These are phyloP conservation scores for Hydra vulgaris DNA, from an alignment of 30 jellyfish, hydroid and myxozoan species.

Conservation along the genomic window DNA sequence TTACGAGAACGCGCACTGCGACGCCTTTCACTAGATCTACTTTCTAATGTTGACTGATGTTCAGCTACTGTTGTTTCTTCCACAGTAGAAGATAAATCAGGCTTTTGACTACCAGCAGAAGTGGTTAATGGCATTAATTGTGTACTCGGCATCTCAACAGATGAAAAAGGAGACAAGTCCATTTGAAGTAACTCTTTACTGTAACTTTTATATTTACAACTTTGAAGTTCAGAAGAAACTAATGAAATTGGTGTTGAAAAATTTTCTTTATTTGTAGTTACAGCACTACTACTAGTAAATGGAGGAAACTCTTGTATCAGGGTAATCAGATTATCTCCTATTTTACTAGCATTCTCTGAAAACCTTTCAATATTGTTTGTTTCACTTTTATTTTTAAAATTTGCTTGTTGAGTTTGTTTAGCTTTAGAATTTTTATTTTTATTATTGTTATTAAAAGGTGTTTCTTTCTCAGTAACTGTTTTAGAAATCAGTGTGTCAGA, in stretches of 20 bases:
- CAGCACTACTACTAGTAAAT: background rate
- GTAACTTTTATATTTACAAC: background rate
- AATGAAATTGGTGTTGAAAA: background rate
- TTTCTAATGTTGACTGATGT: background rate
- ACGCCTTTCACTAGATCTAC: constrained; percentile 15
- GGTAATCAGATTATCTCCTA: background rate
- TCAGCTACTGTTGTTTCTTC: background rate
- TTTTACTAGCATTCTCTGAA: background rate
- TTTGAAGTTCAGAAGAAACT: background rate
- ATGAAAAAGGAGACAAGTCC: background rate
- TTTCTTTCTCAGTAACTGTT: no score
- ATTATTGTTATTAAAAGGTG: background rate
- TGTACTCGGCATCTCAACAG: background rate
- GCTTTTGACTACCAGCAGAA: background rate
- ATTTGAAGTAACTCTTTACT: background rate
- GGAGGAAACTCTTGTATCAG: constrained; percentile 30
- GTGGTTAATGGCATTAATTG: background rate
- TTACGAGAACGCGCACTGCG: constrained; percentile 26
- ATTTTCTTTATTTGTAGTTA: background rate
- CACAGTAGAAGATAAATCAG: background rate
- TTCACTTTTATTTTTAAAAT: background rate
- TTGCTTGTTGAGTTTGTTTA: background rate
- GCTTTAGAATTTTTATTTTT: background rate
- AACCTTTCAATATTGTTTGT: no score
- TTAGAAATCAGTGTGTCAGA: no score